phyloP scores from a whole-genome alignment of 2,888 invertebrate genomes.

The Lithophane semibrunnea region DNA sequence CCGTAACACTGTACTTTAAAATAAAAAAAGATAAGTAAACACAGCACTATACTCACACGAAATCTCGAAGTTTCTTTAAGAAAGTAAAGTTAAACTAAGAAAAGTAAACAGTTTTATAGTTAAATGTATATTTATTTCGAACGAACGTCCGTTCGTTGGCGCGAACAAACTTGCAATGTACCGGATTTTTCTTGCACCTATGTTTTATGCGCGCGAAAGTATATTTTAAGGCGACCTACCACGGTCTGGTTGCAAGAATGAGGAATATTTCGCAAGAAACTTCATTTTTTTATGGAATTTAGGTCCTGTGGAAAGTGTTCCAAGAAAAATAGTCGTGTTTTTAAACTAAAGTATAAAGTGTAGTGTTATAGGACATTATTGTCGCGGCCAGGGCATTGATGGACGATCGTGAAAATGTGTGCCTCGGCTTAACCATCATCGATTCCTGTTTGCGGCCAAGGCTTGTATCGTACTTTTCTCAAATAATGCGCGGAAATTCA shows the following conservation, averaged over 20 bases:
- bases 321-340: not conserved
- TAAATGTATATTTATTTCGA: slow-evolving; percentile 11
- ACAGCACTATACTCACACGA: slow-evolving; percentile 50
- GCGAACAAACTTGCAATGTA: slow-evolving; percentile 34
- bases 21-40: slow-evolving; percentile 13
- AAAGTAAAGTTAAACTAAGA: slow-evolving; percentile 41
- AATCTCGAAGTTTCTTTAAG: slow-evolving; percentile 40
- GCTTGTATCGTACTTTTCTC: too few species aligned
- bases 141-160: slow-evolving; percentile 35
- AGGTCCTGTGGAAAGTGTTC: slow-evolving; percentile 1
- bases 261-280: slow-evolving; percentile 35
- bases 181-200: slow-evolving; percentile 31
- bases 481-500: too few species aligned
- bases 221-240: slow-evolving; percentile 11
- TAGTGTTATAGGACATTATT: too few species aligned
- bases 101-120: slow-evolving; percentile 39
- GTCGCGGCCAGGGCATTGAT: too few species aligned
- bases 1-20: slow-evolving; percentile 23
- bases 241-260: slow-evolving; percentile 41
- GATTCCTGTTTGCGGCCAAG: too few species aligned
- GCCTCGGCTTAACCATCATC: too few species aligned
- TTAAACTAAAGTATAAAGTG: too few species aligned
- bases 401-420: too few species aligned
- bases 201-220: slow-evolving; percentile 58
- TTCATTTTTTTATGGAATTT: not conserved